phyloP scores from a whole-genome alignment of 2,797 vertebrate genomes.

The Lates japonicus region DNA sequence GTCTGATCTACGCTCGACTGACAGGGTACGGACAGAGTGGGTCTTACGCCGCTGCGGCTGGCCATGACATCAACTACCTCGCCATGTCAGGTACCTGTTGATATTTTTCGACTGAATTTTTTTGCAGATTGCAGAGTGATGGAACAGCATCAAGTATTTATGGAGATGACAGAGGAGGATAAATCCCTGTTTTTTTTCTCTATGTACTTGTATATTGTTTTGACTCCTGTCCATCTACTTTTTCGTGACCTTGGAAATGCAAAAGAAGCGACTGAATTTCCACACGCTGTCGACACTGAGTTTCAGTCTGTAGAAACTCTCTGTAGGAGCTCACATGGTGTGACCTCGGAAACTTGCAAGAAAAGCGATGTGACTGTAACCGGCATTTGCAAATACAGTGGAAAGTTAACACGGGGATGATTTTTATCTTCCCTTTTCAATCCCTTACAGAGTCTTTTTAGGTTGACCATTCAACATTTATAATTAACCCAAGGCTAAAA shows the following conservation, averaged over 20 bases:
- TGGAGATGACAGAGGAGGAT: background rate
- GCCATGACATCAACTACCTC: slow-evolving; percentile 97
- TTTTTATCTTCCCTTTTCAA: too few relatives aligned
- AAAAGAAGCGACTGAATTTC: background rate
- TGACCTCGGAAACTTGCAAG: background rate
- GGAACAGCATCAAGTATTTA: background rate
- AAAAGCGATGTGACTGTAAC: background rate
- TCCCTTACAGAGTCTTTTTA: background rate
- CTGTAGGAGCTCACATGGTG: too few relatives aligned
- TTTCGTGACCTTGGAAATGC: background rate
- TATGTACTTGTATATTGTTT: background rate
- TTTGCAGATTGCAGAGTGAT: background rate
- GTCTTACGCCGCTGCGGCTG: slow-evolving; percentile 85
- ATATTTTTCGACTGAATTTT: background rate
- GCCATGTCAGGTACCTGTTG: slow-evolving; percentile 91
- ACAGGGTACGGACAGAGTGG: slow-evolving; percentile 95
- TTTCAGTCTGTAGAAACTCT: too few relatives aligned
- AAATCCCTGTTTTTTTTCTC: background rate
- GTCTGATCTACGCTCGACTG: slow-evolving; percentile 94
- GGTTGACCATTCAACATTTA: background rate
- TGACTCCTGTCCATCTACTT: background rate
- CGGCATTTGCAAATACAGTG: background rate
- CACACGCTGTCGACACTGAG: background rate
- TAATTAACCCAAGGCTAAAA: background rate
- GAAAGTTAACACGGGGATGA: background rate